These are phyloP conservation scores for Quiscalus mexicanus DNA, from an alignment of 2,113 vertebrate genomes.

Conservation along the genomic window DNA sequence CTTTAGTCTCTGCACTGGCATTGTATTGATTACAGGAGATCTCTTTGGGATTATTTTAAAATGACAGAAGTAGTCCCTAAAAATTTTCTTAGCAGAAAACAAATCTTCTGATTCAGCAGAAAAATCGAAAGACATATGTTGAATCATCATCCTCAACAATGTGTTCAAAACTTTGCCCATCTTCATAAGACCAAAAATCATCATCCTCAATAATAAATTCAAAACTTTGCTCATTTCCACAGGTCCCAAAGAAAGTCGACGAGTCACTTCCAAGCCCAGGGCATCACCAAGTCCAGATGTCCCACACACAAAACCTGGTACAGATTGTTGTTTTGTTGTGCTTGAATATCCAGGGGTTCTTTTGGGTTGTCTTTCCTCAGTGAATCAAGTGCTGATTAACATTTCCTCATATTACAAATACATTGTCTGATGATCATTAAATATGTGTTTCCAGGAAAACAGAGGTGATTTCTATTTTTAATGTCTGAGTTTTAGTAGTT, in stretches of 20 bases:
- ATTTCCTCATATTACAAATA: neutral
- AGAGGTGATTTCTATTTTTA: neutral
- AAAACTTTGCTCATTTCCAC: neutral
- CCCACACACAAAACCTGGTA: neutral
- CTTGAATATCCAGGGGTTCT: neutral
- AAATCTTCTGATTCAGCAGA: neutral
- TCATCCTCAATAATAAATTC: neutral
- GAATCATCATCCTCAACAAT: neutral
- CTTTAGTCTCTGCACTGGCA: neutral
- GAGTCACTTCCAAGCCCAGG: slow-evolving; percentile 21
- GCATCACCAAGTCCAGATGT: neutral
- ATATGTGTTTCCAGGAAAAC: neutral
- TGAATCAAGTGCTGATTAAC: neutral
- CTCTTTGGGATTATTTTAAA: neutral
- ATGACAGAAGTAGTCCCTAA: neutral
- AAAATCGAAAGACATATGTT: neutral
- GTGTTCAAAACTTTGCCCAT: neutral
- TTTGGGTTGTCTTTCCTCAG: neutral
- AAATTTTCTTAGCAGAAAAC: neutral
- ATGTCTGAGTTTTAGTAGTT: neutral
- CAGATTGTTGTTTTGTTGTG: neutral
- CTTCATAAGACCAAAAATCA: neutral
- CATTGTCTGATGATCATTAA: neutral
- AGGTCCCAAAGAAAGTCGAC: neutral
- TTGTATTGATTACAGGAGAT: neutral